Percentiles rank a stretch among this genome's conserved stretches.
These are phyloP conservation scores for Equus quagga DNA, from an alignment of 2,113 vertebrate species.

Conservation along the genomic window DNA sequence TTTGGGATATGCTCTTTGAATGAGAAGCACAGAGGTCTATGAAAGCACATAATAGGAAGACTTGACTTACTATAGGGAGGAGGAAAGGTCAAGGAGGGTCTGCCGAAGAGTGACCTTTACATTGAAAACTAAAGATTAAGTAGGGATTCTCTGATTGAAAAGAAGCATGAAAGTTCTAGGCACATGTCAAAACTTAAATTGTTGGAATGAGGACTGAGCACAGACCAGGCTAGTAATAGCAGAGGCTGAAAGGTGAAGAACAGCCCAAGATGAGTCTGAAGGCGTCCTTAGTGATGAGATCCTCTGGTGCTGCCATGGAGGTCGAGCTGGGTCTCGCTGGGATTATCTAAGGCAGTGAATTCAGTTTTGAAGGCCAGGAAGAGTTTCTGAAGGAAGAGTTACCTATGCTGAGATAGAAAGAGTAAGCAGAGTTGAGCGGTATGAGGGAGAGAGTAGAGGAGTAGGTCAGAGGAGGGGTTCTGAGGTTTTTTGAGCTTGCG, in stretches of 20 bases:
- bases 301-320: accelerated
- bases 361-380: background rate
- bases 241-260: background rate
- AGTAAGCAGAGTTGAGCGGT: background rate
- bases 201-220: background rate
- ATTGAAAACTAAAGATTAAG: background rate
- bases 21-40: background rate
- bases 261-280: background rate
- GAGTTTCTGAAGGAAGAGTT: background rate
- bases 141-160: background rate
- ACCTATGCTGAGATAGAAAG: background rate
- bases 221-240: background rate
- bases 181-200: background rate
- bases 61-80: background rate
- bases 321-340: background rate
- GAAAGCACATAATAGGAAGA: background rate
- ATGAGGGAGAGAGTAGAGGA: background rate
- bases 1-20: background rate
- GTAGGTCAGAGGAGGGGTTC: accelerated
- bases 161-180: background rate
- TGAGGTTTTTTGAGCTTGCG: background rate
- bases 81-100: background rate
- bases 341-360: background rate
- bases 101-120: background rate
- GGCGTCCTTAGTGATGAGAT: background rate